Evolutionary conservation across 92 coral and sea anemone species (phyloP).

Genomic region (Meandrina meandrites): DNA sequence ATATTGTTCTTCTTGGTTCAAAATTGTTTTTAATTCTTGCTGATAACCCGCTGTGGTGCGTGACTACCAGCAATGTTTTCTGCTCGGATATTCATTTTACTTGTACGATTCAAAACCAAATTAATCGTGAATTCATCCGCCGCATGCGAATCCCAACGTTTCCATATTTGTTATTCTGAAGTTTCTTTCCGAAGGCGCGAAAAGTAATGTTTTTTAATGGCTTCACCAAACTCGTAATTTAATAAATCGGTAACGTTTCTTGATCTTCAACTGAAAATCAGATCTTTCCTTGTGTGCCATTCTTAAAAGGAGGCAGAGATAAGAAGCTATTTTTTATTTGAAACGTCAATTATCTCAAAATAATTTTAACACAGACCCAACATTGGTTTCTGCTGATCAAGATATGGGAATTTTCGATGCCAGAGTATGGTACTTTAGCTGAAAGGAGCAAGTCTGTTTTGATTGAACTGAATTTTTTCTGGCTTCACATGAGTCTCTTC

Average conservation of each 20-base stretch:
- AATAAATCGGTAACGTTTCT: constrained; percentile 16
- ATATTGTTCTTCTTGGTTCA: constrained; percentile 8
- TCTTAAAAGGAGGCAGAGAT: background rate
- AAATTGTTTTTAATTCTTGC: constrained; percentile 29
- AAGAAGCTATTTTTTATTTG: background rate
- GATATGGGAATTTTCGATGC: background rate
- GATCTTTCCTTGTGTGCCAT: background rate
- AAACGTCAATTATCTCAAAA: constrained; percentile 24
- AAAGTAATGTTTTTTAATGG: constrained; percentile 32
- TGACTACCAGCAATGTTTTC: constrained; percentile 1
- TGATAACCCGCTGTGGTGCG: constrained; percentile 12
- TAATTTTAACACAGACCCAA: background rate
- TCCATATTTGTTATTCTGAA: constrained; percentile 12
- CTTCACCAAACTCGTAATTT: background rate
- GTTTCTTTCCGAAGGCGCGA: constrained; percentile 11
- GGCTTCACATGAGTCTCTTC: background rate
- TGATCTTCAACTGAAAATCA: constrained; percentile 3
- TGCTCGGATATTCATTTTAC: constrained; percentile 11
- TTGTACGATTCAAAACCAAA: constrained; percentile 1
- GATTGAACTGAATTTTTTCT: background rate
- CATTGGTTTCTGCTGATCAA: background rate
- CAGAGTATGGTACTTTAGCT: background rate
- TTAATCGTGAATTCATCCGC: background rate
- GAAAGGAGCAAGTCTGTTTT: background rate
- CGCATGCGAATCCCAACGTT: background rate